Evolutionary conservation across 53 echinoderm and acorn worm species (phyloP), one percentile per base, ranked within the genome.

Genomic region (Echinometra lucunter): DNA sequence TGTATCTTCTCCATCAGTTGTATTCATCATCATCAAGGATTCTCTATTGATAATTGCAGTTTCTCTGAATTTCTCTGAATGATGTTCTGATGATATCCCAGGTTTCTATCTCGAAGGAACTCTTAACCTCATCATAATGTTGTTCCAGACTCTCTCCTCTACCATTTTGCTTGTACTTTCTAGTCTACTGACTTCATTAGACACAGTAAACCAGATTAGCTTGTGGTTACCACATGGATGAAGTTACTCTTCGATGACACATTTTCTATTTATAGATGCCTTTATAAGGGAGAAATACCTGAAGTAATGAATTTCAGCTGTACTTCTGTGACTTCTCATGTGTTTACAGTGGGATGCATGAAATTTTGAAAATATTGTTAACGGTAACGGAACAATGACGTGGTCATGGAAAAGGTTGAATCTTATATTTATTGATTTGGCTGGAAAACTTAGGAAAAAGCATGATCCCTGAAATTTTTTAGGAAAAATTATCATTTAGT

Each of bases 271-370:
- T 47, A 85, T 85, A 85, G 49, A 47, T 49, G 47, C 85, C 78
- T 42, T 42, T 78, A 38, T 23, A 40, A 4, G 23, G 44, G 85
- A 47, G 45, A 47, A 47, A 47, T 49, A 49, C 85, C 49, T 85
- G 11, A 85, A 85, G 85, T 85, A 85, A 85, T 85, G 85, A 15
- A 49, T 85, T 85, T 85, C 85, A 85, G 85, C 47, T 85, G 85
- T 85, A 16, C 49, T 42, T 38, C 38, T 40, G 78, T 78, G 35
- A 38, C 78, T 40, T 78, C 78, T 78, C 23, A 78, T 78, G 40
- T 78, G 40, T 78, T 72, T 28, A 78, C 7, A 78, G 78, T 78
- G 21, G 40, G 78, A 4, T 0, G 38, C 40, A 42, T 30, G 32
- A 69, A 0, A 69, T 32, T 66, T n/a, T n/a, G n/a, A n/a, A n/a